Conservation (phyloP, 92 coral and sea anemone species). For the Epizoanthus scotinus region DNA sequence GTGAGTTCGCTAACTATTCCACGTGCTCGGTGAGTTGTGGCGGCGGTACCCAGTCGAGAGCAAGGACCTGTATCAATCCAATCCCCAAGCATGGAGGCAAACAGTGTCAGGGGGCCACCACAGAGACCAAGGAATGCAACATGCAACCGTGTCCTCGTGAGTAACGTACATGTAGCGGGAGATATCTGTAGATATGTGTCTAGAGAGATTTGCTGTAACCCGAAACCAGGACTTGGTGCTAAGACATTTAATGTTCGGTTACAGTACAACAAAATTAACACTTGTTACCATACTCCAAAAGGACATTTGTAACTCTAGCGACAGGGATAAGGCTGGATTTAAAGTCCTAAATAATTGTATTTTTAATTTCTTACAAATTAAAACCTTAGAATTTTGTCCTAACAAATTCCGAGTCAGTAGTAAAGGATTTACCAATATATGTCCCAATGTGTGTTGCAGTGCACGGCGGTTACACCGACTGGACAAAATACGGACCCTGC, state of each 20-base stretch:
- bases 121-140: constrained; percentile 72
- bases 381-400: neutral
- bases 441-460: constrained; percentile 41
- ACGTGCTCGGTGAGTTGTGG: constrained; percentile 70
- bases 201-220: neutral
- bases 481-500: constrained; percentile 86
- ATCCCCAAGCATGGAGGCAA: constrained; percentile 77
- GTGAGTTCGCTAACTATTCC: constrained; percentile 87
- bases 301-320: too few species aligned
- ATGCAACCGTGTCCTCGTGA: constrained; percentile 84
- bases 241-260: too few species aligned
- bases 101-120: constrained; percentile 67
- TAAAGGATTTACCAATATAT: neutral
- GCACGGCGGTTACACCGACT: constrained; percentile 86
- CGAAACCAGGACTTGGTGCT: neutral
- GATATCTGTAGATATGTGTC: too few species aligned
- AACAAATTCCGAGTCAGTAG: neutral
- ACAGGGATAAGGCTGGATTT: too few species aligned
- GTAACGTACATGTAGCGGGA: neutral
- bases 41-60: constrained; percentile 75
- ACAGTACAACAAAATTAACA: too few species aligned
- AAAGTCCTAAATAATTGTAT: too few species aligned
- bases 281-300: too few species aligned
- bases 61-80: constrained; percentile 81
- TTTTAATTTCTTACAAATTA: too few species aligned